These are phyloP conservation scores for Lemur catta DNA, from an alignment of 2,797 vertebrate genomes.

Conservation along the genomic window DNA sequence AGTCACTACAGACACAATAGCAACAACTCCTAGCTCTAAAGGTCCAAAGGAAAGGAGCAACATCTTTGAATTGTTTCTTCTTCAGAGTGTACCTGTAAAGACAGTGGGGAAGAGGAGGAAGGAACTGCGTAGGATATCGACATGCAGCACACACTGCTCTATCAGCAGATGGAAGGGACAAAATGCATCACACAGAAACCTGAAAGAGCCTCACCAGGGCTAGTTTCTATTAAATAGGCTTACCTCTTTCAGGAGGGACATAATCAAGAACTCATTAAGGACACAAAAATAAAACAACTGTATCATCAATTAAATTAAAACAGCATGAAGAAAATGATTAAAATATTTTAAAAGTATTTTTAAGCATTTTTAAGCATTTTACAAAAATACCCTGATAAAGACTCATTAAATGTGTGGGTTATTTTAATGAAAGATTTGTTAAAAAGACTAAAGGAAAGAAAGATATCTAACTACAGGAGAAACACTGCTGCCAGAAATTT, in stretches of 20 bases:
- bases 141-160: constrained; percentile 39
- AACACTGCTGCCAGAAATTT: not conserved
- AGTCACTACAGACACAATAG: constrained; percentile 13
- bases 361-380: not conserved
- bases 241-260: constrained; percentile 33
- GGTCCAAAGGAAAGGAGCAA: not conserved
- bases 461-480: not conserved
- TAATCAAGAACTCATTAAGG: constrained; percentile 69
- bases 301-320: constrained; percentile 61
- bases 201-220: constrained; percentile 29
- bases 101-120: not conserved
- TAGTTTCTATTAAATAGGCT: constrained; percentile 17
- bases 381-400: not conserved
- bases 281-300: constrained; percentile 50
- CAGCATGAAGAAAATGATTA: constrained; percentile 43
- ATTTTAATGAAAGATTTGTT: not conserved
- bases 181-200: constrained; percentile 40
- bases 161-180: constrained; percentile 52
- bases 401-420: not conserved
- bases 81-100: not conserved
- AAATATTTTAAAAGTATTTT: constrained; percentile 52
- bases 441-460: not conserved
- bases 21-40: constrained; percentile 45
- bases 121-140: not conserved
- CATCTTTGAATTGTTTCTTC: constrained; percentile 59